Base-by-base conservation (phyloP, 2,113 vertebrate species). In the Xiphophorus hellerii region DNA sequence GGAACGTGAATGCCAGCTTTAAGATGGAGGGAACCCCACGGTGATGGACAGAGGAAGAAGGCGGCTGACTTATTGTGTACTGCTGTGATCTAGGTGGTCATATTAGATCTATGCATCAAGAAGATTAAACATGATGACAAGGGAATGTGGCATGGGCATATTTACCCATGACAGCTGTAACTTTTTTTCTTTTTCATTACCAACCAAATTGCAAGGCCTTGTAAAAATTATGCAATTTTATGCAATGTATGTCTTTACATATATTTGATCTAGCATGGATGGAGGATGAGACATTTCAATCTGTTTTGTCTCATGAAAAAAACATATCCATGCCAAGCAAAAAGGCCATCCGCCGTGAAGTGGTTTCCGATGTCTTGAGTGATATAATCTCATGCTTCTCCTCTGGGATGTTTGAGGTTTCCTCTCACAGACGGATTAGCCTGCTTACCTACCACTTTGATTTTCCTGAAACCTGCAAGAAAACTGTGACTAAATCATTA, bases 181-280 rank as follows among this genome's bases (percentile, higher is more conserved):
- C 81, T 74, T 9, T 54, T 54, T 51, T 48, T 74, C 33, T 78
- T 68, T 80, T 77, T 66, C 82, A 82, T 85, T 83, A 81, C 75
- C 31, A 44, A 12, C 39, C 69, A 69, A 78, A 65, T 73, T 77
- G 78, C 76, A 76, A 82, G 54, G 64, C 73, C 30, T 82, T 70
- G 66, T 76, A 80, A 86, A 89, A 80, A 74, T 86, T 82, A 86
- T 87, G 76, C 77, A 90, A 89, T 83, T 78, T 84, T 15, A 31
- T 58, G 80, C 73, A 79, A 31, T 72, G 68, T 68, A 15, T 69
- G 82, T 84, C 84, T 42, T 1, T 80, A 76, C 60, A 73, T 70
- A 66, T 60, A 60, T 76, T 68, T 82, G 30, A 62, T 44, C 63
- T 35, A 27, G 37, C 6, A 10, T 73, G 66, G 39, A 71, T 11